Base-by-base conservation (phyloP, 2,113 vertebrate genomes). In the Cyanoderma ruficeps region DNA sequence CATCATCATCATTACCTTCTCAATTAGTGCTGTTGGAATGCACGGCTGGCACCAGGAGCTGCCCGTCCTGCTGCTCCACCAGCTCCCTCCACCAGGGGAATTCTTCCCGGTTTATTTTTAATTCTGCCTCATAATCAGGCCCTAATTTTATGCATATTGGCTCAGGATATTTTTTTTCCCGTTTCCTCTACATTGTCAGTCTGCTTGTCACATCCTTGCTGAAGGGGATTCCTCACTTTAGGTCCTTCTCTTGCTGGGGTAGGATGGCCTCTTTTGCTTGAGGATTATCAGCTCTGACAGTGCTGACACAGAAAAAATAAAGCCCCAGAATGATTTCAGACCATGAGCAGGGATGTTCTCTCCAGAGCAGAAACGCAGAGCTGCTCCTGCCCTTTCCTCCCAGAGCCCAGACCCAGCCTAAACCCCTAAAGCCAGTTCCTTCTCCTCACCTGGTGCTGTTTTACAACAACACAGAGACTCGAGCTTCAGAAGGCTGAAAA, bases 231-330 rank as follows among this genome's bases (percentile, higher is more conserved):
- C 95, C 97, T 97, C 96, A 83, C 93, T 89, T 23, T 0, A 18
- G 95, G 74, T 42, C 91, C 87, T 87, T 91, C 92, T 52, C 95
- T 88, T 28, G 82, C 31, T 80, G 47, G 61, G 89, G 61, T 71
- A 87, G 90, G 76, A 61, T 95, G 97, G 96, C 96, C 95, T 97
- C 95, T 74, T 95, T 96, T 19, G n/a, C 61, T 83, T 97, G 97
- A 97, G 89, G 57, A 55, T 97, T 44, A 97, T 65, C 22, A 31
- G 55, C 82, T 88, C 95, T 96, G 97, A 96, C 97, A 97, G 95
- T 94, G 95, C 96, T 94, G 96, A 97, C 96, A 97, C 93, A 96
- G 91, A 97, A 97, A 96, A 96, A 96, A 96, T 86, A 90, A 94
- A 94, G 30, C 39, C 83, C 78, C 53, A 37, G 94, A 95, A 78